phyloP scores from a whole-genome alignment of 2,113 vertebrate genomes.

The Mustelus asterias region DNA sequence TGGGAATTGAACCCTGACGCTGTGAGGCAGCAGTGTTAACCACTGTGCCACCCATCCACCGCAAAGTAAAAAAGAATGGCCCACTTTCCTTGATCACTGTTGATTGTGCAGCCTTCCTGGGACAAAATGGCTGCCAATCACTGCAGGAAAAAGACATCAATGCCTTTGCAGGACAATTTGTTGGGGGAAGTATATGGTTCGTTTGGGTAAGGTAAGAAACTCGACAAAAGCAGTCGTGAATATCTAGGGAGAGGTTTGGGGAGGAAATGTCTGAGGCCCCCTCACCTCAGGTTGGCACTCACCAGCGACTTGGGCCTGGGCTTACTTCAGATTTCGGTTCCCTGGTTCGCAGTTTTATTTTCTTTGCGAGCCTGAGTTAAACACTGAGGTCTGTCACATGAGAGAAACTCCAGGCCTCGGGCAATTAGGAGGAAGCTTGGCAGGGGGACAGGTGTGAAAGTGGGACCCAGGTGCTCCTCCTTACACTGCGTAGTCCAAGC shows the following conservation, averaged over 20 bases:
- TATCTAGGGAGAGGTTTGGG: not conserved
- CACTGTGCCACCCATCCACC: too few relatives aligned
- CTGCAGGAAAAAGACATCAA: not conserved
- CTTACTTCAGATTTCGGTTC: not conserved
- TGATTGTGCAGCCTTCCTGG: too few relatives aligned
- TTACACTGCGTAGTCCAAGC: not conserved
- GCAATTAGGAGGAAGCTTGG: slow-evolving; percentile 10
- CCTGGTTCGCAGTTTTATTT: not conserved
- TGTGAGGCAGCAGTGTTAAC: too few relatives aligned
- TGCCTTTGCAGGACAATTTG: not conserved
- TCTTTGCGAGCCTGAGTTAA: not conserved
- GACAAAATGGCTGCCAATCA: not conserved
- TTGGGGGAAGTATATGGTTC: too few relatives aligned
- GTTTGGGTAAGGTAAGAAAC: not conserved
- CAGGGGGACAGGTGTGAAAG: not conserved
- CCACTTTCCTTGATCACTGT: not conserved
- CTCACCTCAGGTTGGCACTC: not conserved
- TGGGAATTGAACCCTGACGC: too few relatives aligned
- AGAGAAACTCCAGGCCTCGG: not conserved
- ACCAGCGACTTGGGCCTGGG: not conserved
- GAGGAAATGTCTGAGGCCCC: not conserved
- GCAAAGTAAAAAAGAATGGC: not conserved
- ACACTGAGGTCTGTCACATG: not conserved
- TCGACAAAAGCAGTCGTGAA: not conserved
- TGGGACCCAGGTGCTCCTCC: not conserved